Percentiles rank a stretch among this genome's conserved stretches.
Conservation (phyloP, 2,113 vertebrate genomes). For the Felis chaus region DNA sequence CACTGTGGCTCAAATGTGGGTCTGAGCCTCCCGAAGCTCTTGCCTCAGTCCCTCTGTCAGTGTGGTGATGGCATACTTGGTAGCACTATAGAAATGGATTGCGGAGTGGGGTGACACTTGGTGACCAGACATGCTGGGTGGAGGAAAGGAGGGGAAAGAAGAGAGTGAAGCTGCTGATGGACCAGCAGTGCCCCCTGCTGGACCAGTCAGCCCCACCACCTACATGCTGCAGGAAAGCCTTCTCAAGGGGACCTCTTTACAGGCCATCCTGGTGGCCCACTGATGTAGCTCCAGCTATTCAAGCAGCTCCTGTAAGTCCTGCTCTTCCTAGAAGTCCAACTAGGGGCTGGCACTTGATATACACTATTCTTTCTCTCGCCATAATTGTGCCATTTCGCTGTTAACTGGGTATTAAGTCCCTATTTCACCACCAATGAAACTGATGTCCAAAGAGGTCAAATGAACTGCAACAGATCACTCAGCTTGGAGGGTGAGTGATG, state of each 20-base stretch:
- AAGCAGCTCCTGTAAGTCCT: background rate
- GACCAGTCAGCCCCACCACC: background rate
- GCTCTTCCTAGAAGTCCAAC: background rate
- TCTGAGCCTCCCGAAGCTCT: constrained; percentile 93
- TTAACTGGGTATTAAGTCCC: background rate
- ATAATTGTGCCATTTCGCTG: background rate
- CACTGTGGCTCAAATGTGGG: constrained; percentile 96
- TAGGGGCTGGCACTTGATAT: background rate
- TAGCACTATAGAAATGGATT: constrained; percentile 95
- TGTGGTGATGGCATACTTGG: constrained; percentile 95
- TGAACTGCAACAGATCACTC: background rate
- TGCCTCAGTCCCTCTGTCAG: constrained; percentile 95
- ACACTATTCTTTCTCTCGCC: background rate
- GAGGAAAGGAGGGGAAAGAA: constrained; percentile 46
- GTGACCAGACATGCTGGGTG: constrained; percentile 93
- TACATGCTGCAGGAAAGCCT: background rate
- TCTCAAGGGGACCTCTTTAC: background rate
- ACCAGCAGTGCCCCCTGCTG: background rate
- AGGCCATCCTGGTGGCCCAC: background rate
- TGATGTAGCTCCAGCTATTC: background rate
- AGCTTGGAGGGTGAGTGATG: background rate
- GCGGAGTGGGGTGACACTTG: constrained; percentile 87
- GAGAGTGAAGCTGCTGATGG: background rate
- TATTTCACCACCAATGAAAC: background rate
- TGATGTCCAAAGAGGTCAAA: background rate